Conservation (phyloP, 2,888 invertebrate species). For the Drosophila mimica region DNA sequence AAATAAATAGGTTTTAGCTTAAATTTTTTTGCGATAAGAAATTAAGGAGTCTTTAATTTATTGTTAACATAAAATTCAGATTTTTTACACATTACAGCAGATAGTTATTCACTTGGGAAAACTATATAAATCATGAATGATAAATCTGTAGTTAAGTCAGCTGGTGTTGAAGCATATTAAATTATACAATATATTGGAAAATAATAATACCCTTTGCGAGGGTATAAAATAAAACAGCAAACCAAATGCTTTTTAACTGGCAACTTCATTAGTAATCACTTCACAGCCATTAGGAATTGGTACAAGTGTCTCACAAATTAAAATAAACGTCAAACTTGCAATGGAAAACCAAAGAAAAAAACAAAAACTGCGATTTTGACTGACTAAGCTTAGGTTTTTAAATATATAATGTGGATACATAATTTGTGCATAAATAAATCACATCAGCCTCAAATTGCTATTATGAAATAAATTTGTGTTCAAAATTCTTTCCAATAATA, state of each 20-base stretch:
- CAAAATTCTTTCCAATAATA: background rate
- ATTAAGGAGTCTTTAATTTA: rapidly evolving
- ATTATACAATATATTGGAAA: background rate
- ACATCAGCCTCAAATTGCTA: background rate
- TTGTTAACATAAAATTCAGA: background rate
- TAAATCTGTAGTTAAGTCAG: background rate
- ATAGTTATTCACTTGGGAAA: background rate
- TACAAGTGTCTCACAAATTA: conserved; percentile 64
- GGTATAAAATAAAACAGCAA: conserved; percentile 18
- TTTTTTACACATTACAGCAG: background rate
- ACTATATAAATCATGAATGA: background rate
- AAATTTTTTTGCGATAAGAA: background rate
- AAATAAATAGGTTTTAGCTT: background rate
- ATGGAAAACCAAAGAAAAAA: background rate
- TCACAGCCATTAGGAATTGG: conserved; percentile 77
- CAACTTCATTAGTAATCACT: conserved; percentile 77
- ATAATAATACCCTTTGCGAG: background rate
- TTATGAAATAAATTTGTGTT: background rate
- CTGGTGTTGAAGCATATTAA: background rate
- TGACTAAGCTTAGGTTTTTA: background rate
- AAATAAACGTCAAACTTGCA: conserved; percentile 3
- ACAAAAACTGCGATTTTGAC: background rate
- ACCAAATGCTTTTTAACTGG: conserved; percentile 49
- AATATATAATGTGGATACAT: background rate
- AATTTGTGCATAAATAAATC: background rate